Conservation (phyloP, 2,113 vertebrate species). For the Siphamia tubifer region DNA sequence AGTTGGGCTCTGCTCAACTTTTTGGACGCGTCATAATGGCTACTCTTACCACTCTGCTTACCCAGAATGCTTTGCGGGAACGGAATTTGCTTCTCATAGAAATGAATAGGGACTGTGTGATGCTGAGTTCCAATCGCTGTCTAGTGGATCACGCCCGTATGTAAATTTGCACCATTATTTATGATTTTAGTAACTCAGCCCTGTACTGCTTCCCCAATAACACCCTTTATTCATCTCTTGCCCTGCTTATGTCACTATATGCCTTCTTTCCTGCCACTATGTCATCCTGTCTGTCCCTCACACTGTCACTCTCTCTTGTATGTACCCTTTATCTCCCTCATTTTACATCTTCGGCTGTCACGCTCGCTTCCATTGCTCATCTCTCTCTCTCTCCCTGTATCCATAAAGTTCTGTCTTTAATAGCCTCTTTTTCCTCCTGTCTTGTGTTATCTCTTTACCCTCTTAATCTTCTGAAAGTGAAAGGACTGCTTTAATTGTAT, state of each 20-base stretch:
- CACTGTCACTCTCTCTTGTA: slow-evolving; percentile 1
- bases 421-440: neutral
- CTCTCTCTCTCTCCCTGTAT: neutral
- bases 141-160: no score
- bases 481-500: neutral
- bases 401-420: neutral
- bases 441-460: slow-evolving; percentile 21
- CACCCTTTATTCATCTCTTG: neutral
- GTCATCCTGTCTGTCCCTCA: neutral
- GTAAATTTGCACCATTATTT: no score
- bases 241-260: neutral
- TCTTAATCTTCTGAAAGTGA: slow-evolving; percentile 4
- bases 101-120: no score
- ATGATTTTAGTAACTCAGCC: no score
- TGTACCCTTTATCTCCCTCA: slow-evolving; percentile 4
- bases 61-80: no score
- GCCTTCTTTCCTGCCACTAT: neutral
- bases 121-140: no score
- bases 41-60: no score
- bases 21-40: no score
- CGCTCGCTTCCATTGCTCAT: neutral
- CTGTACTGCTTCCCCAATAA: neutral
- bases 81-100: no score
- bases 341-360: slow-evolving; percentile 15
- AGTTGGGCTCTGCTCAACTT: no score